Base-by-base conservation (phyloP, 2,113 vertebrate genomes). In the Prochilodus magdalenae region DNA sequence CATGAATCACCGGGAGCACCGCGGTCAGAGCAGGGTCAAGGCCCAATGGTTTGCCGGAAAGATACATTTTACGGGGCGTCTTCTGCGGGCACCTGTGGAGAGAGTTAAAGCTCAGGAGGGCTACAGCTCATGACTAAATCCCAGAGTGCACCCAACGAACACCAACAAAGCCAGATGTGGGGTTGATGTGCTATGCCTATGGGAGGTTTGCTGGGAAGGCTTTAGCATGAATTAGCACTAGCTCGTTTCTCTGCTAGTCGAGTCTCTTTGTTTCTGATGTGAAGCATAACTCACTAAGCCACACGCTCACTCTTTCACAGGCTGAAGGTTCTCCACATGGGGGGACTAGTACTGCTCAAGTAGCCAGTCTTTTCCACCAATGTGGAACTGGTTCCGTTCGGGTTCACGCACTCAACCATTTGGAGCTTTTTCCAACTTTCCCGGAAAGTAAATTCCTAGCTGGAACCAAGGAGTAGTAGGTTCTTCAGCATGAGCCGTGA, bases 41-140 rank as follows among this genome's bases (percentile, higher is more conserved):
- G 24, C 55, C 62, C 57, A 67, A 33, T n/a, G 27, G 18, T 44
- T 87, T 57, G 60, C 67, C 66, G 67, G 80, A 85, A 55, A 86
- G 83, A 79, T 63, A 75, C 66, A 79, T 80, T 84, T 86, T 79
- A 86, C 69, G 73, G 22, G 40, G 49, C 59, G 18, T 67, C 67
- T 75, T 81, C 40, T 51, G 60, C 29, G 65, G 53, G 75, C 29
- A 80, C 65, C 71, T 74, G 87, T 72, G 83, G 81, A 87, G 84
- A 75, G 59, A 74, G 77, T 44, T 44, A 82, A 22, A 63, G 22
- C 72, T 84, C 71, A 29, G 79, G 73, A 81, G 84, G 73, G 59
- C 60, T 75, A 30, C 59, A 80, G 65, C 78, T 77, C 67, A 75
- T 62, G 70, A 86, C 40, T 60, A 71, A 67, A 36, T 5, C 47